Conservation (phyloP, 2,797 vertebrate species). For the Pelochelys cantorii region DNA sequence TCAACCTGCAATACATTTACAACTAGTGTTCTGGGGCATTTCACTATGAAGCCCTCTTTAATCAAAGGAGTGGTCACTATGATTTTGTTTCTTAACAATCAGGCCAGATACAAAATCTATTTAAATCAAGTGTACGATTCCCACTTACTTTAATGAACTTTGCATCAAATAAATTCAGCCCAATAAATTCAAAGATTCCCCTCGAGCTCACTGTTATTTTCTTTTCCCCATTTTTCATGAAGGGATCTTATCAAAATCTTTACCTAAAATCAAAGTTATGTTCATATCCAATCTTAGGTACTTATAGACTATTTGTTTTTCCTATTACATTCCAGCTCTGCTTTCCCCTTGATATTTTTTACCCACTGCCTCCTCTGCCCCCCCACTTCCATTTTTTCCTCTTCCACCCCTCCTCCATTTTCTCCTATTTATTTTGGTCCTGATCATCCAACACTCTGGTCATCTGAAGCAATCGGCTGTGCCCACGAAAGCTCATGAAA, state of each 20-base stretch:
- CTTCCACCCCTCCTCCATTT: too few relatives aligned
- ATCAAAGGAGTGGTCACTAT: neutral
- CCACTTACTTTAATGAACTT: neutral
- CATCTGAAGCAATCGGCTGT: too few relatives aligned
- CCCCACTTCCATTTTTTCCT: too few relatives aligned
- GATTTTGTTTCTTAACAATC: neutral
- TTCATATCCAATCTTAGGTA: too few relatives aligned
- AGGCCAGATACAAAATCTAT: neutral
- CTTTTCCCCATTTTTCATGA: neutral
- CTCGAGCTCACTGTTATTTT: neutral
- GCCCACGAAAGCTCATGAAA: too few relatives aligned
- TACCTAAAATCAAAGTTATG: neutral
- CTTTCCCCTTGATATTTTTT: too few relatives aligned
- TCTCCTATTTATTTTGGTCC: too few relatives aligned
- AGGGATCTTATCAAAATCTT: neutral
- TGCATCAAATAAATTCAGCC: neutral
- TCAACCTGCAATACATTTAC: neutral
- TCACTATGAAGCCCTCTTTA: neutral
- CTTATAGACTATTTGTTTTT: too few relatives aligned
- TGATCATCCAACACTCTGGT: too few relatives aligned
- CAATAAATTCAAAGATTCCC: neutral
- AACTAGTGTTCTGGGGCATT: fast-evolving
- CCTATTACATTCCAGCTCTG: too few relatives aligned
- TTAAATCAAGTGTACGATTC: neutral
- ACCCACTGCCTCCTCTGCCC: too few relatives aligned